Conservation (phyloP, 2,113 vertebrate species). For the Amphilophus citrinellus region DNA sequence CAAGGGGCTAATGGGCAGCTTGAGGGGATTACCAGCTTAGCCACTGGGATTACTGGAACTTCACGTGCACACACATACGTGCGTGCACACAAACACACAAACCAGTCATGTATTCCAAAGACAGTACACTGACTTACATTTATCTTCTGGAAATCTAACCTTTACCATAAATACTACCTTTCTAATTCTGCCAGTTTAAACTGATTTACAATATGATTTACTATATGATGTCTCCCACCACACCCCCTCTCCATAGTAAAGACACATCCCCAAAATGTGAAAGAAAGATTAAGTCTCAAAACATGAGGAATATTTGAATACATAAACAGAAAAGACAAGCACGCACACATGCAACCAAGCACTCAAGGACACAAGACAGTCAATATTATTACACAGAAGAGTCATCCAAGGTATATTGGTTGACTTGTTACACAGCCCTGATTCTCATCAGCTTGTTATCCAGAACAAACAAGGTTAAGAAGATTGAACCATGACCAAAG, state of each 20-base stretch:
- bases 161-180: neutral
- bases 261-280: neutral
- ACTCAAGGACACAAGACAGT: slow-evolving; percentile 28
- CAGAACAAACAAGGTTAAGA: slow-evolving; percentile 53
- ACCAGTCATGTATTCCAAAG: neutral
- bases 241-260: neutral
- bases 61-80: slow-evolving; percentile 34
- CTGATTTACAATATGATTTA: neutral
- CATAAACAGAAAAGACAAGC: neutral
- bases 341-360: slow-evolving; percentile 10
- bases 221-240: neutral
- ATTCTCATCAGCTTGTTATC: slow-evolving; percentile 41
- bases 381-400: slow-evolving; percentile 46
- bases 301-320: neutral
- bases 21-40: slow-evolving; percentile 75
- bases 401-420: slow-evolving; percentile 49
- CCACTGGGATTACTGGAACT: slow-evolving; percentile 76
- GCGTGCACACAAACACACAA: neutral
- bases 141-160: neutral
- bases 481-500: slow-evolving; percentile 21
- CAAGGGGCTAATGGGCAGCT: slow-evolving; percentile 71
- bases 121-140: neutral
- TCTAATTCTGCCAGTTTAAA: neutral
- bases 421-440: slow-evolving; percentile 30
- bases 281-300: neutral